Conservation (phyloP, 2,888 invertebrate genomes). For the Oasisia sp. region DNA sequence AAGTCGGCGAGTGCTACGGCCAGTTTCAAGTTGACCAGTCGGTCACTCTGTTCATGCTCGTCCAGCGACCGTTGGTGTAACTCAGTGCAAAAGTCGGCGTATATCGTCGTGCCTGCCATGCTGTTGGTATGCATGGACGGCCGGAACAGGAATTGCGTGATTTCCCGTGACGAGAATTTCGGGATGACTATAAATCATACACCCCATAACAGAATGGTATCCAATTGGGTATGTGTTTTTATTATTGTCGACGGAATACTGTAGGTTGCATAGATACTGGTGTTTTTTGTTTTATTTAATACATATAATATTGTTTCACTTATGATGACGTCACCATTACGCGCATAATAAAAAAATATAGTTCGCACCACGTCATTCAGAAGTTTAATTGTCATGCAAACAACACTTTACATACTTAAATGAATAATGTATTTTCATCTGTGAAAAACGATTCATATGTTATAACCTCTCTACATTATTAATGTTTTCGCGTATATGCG, state of each 20-base stretch:
- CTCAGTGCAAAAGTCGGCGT: not conserved
- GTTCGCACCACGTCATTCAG: no score
- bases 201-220: no score
- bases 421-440: no score
- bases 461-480: no score
- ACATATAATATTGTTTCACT: not conserved
- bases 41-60: not conserved
- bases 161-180: no score
- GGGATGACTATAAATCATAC: no score
- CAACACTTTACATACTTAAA: no score
- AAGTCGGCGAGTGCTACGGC: not conserved
- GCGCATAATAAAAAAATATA: no score
- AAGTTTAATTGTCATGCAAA: no score
- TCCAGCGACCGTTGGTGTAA: not conserved
- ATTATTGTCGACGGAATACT: not conserved
- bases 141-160: not conserved
- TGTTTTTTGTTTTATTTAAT: not conserved
- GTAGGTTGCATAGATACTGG: not conserved
- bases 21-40: not conserved
- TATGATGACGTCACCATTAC: not conserved
- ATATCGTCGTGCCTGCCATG: not conserved
- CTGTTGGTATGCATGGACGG: not conserved
- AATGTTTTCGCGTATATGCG: no score
- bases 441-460: no score
- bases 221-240: not conserved